Percentiles rank a stretch among this genome's conserved stretches.
Evolutionary conservation across 2,888 invertebrate species (phyloP).

Genomic region (Lasioglossum figueresi): DNA sequence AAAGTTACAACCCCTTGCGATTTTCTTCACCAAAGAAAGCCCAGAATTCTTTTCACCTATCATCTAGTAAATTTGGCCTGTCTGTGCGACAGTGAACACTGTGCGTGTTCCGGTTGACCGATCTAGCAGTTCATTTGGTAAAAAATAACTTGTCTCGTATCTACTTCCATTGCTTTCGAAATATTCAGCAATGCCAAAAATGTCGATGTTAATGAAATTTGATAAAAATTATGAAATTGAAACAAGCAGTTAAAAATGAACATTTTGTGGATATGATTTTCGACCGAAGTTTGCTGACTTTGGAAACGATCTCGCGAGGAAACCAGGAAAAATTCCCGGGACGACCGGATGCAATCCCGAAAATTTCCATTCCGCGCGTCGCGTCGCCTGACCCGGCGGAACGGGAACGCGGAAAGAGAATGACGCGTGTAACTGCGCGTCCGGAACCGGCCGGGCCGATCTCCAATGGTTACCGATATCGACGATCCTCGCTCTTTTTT

Average conservation of each 20-base stretch:
- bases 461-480: slow-evolving; percentile 22
- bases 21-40: not conserved
- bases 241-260: no score
- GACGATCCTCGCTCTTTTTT: slow-evolving; percentile 16
- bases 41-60: not conserved
- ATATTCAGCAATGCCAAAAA: no score
- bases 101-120: no score
- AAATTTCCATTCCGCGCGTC: slow-evolving; percentile 13
- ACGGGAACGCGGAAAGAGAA: slow-evolving; percentile 5
- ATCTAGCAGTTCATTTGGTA: no score
- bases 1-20: not conserved
- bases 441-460: slow-evolving; percentile 7
- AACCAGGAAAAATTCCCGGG: not conserved
- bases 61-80: not conserved
- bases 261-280: no score
- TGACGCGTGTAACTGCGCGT: slow-evolving; percentile 36
- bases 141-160: no score
- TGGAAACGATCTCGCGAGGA: not conserved
- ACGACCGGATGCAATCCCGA: not conserved
- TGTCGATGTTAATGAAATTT: no score
- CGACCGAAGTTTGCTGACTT: not conserved
- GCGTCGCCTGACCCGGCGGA: not conserved
- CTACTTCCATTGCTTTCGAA: no score
- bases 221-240: no score
- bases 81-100: no score